Evolutionary conservation across 2,113 vertebrate species (phyloP).

Genomic region (Centropus bengalensis): DNA sequence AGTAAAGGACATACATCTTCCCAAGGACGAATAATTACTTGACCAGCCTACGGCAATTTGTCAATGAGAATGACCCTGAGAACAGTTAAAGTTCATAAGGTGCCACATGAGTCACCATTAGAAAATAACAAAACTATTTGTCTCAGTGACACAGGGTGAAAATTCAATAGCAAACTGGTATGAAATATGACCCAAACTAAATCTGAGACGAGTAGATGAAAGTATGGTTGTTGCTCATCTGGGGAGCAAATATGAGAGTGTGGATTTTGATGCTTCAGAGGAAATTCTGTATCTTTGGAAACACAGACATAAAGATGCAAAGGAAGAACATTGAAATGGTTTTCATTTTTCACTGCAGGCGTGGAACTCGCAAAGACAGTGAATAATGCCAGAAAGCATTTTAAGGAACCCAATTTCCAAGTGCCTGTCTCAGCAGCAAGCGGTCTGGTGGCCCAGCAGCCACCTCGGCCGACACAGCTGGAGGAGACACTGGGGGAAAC

Average conservation of each 20-base stretch:
- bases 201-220: not conserved
- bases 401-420: not conserved
- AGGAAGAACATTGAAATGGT: not conserved
- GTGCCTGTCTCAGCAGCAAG: not conserved
- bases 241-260: not conserved
- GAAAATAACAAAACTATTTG: constrained; percentile 6
- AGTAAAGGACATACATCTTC: not conserved
- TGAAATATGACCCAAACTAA: not conserved
- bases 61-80: constrained; percentile 18
- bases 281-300: not conserved
- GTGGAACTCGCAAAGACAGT: constrained; percentile 32
- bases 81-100: constrained; percentile 29
- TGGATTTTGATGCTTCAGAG: not conserved
- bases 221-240: not conserved
- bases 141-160: constrained; percentile 1
- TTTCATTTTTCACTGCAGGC: not conserved
- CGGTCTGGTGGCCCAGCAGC: not conserved
- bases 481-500: not conserved
- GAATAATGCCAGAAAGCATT: constrained; percentile 9
- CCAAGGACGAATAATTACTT: constrained; percentile 30
- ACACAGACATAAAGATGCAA: not conserved
- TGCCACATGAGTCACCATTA: not conserved
- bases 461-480: not conserved
- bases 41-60: not conserved
- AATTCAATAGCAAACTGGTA: not conserved